Evolutionary conservation across 2,113 vertebrate genomes (phyloP), one percentile per base, ranked within the genome.

Genomic region (Candoia aspera): DNA sequence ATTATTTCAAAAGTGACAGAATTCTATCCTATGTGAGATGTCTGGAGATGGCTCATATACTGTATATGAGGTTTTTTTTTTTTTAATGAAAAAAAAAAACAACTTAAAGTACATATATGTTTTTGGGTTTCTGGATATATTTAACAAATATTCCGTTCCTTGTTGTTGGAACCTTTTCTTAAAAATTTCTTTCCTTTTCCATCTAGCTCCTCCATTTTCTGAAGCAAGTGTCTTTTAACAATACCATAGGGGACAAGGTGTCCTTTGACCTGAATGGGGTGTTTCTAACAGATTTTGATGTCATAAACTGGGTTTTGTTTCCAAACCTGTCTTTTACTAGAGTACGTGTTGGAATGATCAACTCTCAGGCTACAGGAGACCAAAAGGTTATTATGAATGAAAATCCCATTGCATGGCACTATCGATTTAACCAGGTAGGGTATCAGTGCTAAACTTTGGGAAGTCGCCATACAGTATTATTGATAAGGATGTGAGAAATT

Each of bases 221-320:
- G 73, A 90, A 58, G 10, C 6, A 46, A 11, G 57, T 90, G 8
- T 90, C 90, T 29, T 90, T 90, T 33, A 90, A 90, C 33, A 90
- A 90, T 83, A 85, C 9, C 29, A 19, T 58, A 33, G 90, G 90
- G 10, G 90, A 85, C 26, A 46, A 49, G 42, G n/a, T 90, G 60
- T 85, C 90, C 33, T 90, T 84, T 84, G 55, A 90, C 4, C 33
- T 59, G 12, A 59, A 90, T 58, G 37, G 55, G 8, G 29, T 33
- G 19, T 23, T 90, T 5, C 13, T 55, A n/a, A 33, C 49, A 55
- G 13, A 15, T 17, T 87, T 68, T 54, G 90, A 87, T 86, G 4
- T 91, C 23, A 68, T 86, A 6, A 91, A 91, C 23, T 91, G 84
- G 90, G 19, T 91, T 15, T 42, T 15, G 1, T 55, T 55, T 53